Base-by-base conservation (phyloP, 1,140 invertebrate species). In the Aradophagus sp. region DNA sequence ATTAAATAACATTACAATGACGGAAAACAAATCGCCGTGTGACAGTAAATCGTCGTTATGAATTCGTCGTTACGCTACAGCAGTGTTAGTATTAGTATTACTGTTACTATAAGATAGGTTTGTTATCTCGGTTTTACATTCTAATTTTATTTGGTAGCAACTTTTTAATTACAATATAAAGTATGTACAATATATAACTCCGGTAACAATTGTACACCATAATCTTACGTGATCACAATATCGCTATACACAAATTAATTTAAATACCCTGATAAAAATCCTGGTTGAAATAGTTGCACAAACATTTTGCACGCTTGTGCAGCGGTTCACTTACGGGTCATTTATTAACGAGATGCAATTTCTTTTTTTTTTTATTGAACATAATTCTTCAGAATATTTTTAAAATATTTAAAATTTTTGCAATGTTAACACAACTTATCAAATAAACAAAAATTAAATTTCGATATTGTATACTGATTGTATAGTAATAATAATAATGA, bases 1-100 rank as follows among this genome's bases (percentile, higher is more conserved):
- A 65, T 41, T n/a, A n/a, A 32, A 32, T 56, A 56, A 48, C 29
- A 29, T 55, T 48, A 56, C 48, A 65, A 65, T 50, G 50, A 41
- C 44, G 61, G 52, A 62, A 65, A 56, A 55, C n/a, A 32, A 48
- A 55, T 32, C 36, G 32, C 32, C 48, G 47, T 13, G 26, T 63
- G 55, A 56, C 61, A 56, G 41, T 55, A 65, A 65, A 17, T 55
- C 34, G 48, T 32, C n/a, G n/a, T n/a, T n/a, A 38, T 32, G 14
- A 47, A 65, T 17, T 55, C 39, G 23, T 61, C 23, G 13, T 47
- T 63, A 53, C 34, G 15, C 42, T 65, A 55, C 42, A 44, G n/a
- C 12, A n/a, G n/a, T n/a, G n/a, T n/a, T n/a, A n/a, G n/a, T n/a
- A n/a, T n/a, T n/a, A n/a, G n/a, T n/a, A n/a, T n/a, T n/a, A n/a